Evolutionary conservation across 2,113 vertebrate genomes (phyloP), one percentile per base, ranked within the genome.

Genomic region (Hemiscyllium ocellatum): DNA sequence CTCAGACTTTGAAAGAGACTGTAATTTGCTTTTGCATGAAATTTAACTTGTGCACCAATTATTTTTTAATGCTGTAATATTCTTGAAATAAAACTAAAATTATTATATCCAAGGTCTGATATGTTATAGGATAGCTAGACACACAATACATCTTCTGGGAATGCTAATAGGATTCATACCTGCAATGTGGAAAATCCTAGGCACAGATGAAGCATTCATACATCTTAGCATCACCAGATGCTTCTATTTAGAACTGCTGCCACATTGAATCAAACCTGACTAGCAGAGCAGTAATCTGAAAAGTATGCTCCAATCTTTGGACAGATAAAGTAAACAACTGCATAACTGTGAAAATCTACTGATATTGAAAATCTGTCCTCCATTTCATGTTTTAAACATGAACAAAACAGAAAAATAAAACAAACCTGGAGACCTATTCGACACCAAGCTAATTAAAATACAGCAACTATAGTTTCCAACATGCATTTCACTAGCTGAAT

Each of bases 281-380:
- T 61, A 5, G 52, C 8, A 56, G 52, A 33, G 86, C 56, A 52
- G 13, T 56, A 33, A 22, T 33, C 52, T 33, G 86, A 89, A 89
- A 29, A 89, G 33, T 89, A 3, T 61, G 50, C 50, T 89, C 26
- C 52, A 29, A 12, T 89, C 50, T 52, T 89, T 89, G 89, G 89
- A 65, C 56, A 66, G 33, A 91, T 37, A 91, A 91, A 33, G 17
- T 66, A 37, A 91, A 91, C 89, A 91, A 7, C n/a, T 33, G 33
- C 65, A 37, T 5, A 91, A 66, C 78, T 83, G n/a, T 66, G 33
- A 65, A 91, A 91, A 91, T 17, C 89, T 65, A 19, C 56, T 65
- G n/a, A 91, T 65, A n/a, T 91, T 66, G 89, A 65, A 66, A 91
- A 91, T 65, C 89, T 66, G 29, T 91, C 61, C 19, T 91, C 89